Conservation (phyloP, 2,888 invertebrate genomes). For the Drosophila merina region DNA sequence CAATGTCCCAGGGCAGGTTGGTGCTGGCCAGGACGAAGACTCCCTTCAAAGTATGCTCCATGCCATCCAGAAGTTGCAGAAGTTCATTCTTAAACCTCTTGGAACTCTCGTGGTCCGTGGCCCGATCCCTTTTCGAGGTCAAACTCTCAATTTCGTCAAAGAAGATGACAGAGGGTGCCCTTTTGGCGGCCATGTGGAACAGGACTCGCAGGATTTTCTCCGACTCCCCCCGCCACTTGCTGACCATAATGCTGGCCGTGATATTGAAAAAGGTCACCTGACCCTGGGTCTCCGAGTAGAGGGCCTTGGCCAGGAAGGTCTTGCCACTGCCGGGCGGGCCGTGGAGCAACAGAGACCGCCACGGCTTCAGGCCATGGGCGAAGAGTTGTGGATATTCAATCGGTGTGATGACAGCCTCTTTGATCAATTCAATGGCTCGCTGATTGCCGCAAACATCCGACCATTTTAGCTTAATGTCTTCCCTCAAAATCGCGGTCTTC, state of each 20-base stretch:
- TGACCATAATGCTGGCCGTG: conserved; percentile 94
- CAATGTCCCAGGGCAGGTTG: conserved; percentile 97
- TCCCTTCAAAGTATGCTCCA: conserved; percentile 87
- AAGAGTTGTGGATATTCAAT: conserved; percentile 90
- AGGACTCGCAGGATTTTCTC: conserved; percentile 95
- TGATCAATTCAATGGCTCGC: conserved; percentile 89
- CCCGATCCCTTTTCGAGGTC: conserved; percentile 87
- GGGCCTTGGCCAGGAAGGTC: conserved; percentile 94
- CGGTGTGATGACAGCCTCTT: conserved; percentile 94
- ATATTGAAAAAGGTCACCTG: conserved; percentile 95
- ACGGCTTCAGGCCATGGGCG: conserved; percentile 89
- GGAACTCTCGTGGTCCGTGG: conserved; percentile 93
- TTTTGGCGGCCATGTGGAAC: conserved; percentile 93
- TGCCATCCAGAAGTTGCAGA: conserved; percentile 93
- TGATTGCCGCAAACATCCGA: conserved; percentile 91
- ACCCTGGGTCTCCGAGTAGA: conserved; percentile 90
- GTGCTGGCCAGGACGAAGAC: conserved; percentile 92
- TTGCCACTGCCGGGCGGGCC: conserved; percentile 90
- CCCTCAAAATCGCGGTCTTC: conserved; percentile 82
- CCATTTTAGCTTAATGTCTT: conserved; percentile 90
- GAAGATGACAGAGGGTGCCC: conserved; percentile 95
- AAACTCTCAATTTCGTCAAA: conserved; percentile 96
- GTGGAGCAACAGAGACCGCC: conserved; percentile 90
- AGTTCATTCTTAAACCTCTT: conserved; percentile 95
- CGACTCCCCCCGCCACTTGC: conserved; percentile 98